Evolutionary conservation across 2,797 vertebrate genomes (phyloP).

Genomic region (Acanthurus leucopareius): DNA sequence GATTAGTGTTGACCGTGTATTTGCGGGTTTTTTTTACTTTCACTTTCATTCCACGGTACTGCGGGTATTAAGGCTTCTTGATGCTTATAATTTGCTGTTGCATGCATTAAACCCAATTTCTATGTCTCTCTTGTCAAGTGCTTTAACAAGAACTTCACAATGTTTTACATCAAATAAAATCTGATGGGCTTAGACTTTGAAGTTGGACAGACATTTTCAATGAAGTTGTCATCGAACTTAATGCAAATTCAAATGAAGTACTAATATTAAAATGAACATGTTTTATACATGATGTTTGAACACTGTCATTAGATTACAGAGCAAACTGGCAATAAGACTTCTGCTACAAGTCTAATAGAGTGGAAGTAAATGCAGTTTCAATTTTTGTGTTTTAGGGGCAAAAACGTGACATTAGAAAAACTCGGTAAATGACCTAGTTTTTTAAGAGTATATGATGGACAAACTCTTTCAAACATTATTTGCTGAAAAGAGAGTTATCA

Average conservation of each 20-base stretch:
- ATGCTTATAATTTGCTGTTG: slow-evolving; percentile 21
- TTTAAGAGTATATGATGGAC: too few relatives aligned
- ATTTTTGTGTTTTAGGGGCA: not conserved
- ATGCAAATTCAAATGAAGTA: not conserved
- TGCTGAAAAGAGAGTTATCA: too few relatives aligned
- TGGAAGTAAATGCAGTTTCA: not conserved
- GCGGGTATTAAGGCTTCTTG: slow-evolving; percentile 26
- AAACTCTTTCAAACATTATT: too few relatives aligned
- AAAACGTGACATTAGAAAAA: not conserved
- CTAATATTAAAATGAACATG: not conserved
- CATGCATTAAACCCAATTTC: not conserved
- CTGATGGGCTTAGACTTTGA: not conserved
- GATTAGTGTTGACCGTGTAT: slow-evolving; percentile 53
- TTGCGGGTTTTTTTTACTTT: slow-evolving; percentile 19
- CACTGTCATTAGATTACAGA: not conserved
- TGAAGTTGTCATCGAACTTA: not conserved
- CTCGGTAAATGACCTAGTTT: too few relatives aligned
- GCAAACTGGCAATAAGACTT: not conserved
- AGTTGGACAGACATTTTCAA: not conserved
- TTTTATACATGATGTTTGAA: not conserved
- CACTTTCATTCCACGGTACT: slow-evolving; percentile 31
- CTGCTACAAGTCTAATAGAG: not conserved
- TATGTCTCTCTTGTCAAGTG: not conserved
- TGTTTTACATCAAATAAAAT: slow-evolving; percentile 1
- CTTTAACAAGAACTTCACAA: not conserved